Evolutionary conservation across 2,797 vertebrate species (phyloP), one percentile per base, ranked within the genome.

Genomic region (Ptychadena robeensis): DNA sequence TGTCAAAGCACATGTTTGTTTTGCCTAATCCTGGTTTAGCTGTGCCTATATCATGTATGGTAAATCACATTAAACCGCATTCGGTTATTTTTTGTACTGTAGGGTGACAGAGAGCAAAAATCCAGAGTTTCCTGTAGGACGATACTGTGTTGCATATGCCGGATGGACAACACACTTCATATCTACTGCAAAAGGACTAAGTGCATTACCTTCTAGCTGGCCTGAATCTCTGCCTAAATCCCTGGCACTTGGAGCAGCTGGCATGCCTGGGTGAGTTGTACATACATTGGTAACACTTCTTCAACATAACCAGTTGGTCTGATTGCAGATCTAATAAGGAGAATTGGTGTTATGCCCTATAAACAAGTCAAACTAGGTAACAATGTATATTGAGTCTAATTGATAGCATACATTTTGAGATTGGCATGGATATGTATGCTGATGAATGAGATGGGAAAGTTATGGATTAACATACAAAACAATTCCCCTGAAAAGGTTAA

Each of bases 51-150:
- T 10, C 28, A 30, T 61, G 25, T 8, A 59, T 59, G 5, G 0
- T 15, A 34, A 44, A 44, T 25, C 44, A 27, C 44, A 0, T 10
- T 70, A 25, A n/a, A n/a, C n/a, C 8, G 1, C 1, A 22, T 79
- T 9, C 2, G 5, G n/a, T n/a, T n/a, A n/a, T 53, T 57, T 70
- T 70, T 6, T 82, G 80, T 65, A 0, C 85, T 2, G 3, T 77
- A 98, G 97, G 88, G 88, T 96, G 87, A 81, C 95, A 80, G 93
- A 96, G 89, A 99, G 96, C 87, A 96, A 94, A 59, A 96, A 96
- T 85, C 61, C 94, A 34, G 86, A 85, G 0, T 97, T 95, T 44
- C 90, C 92, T 0, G 91, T 89, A n/a, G 96, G 95, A 9, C 73
- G 87, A 25, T 90, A 93, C 37, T 95, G 95, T 0, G 31, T 96